Evolutionary conservation across 2,888 invertebrate genomes (phyloP).

Genomic region (Adelphocoris suturalis): DNA sequence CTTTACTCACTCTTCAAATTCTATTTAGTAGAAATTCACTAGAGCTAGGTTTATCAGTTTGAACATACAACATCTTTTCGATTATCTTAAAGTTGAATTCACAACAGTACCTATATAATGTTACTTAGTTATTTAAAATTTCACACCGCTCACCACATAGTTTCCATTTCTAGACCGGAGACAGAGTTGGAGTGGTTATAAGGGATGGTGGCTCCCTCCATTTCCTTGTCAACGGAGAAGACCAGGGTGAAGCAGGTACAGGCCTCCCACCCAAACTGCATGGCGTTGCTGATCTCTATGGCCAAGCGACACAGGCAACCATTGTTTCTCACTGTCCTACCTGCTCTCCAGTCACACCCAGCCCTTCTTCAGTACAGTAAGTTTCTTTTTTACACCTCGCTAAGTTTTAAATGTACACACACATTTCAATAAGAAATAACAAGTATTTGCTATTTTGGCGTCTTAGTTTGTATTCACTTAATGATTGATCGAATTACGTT

Average conservation of each 20-base stretch:
- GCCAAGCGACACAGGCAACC: conserved; percentile 95
- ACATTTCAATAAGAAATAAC: too few relatives aligned
- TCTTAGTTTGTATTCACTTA: too few relatives aligned
- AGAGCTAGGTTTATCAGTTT: too few relatives aligned
- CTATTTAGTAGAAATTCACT: too few relatives aligned
- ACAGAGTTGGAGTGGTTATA: conserved; percentile 86
- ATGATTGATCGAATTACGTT: too few relatives aligned
- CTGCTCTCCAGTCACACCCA: conserved; percentile 78
- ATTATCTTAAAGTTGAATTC: too few relatives aligned
- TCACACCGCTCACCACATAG: too few relatives aligned
- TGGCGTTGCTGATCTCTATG: conserved; percentile 96
- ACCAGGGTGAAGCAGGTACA: conserved; percentile 93
- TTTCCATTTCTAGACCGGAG: conserved; percentile 75
- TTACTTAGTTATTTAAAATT: too few relatives aligned
- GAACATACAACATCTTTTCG: too few relatives aligned
- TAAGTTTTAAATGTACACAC: neutral
- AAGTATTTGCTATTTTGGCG: too few relatives aligned
- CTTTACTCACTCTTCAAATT: too few relatives aligned
- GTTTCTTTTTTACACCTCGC: neutral
- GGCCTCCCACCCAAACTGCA: conserved; percentile 93
- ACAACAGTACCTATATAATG: too few relatives aligned
- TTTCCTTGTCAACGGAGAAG: conserved; percentile 94
- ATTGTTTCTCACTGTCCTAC: conserved; percentile 81
- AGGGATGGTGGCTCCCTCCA: conserved; percentile 92
- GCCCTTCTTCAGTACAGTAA: conserved; percentile 46